These are phyloP conservation scores for Recurvirostra avosetta DNA, from an alignment of 2,113 vertebrate genomes.

Conservation along the genomic window DNA sequence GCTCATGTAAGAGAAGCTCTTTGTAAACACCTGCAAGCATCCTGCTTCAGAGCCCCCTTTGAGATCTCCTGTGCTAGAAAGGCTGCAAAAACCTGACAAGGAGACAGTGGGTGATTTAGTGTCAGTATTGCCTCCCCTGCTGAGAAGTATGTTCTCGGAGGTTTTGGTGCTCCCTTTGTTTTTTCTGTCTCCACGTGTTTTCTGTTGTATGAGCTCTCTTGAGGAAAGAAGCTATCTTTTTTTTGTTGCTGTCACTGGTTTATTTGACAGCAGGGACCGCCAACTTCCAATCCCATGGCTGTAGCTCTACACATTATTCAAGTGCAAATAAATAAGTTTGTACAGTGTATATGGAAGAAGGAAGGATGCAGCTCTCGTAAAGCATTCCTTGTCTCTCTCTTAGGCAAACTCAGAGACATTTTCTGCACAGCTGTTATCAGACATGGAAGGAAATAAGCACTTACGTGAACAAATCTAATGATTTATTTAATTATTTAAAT, in stretches of 20 bases:
- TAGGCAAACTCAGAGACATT: not conserved
- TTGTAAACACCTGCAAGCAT: conserved; percentile 7
- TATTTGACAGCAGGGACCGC: not conserved
- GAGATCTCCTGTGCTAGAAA: not conserved
- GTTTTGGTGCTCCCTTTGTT: not conserved
- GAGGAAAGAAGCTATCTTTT: not conserved
- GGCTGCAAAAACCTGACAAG: not conserved
- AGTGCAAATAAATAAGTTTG: not conserved
- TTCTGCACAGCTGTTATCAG: not conserved
- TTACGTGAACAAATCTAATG: not conserved
- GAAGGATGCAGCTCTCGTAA: not conserved
- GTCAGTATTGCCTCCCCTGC: not conserved
- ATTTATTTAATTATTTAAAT: not conserved
- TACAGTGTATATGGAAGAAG: not conserved
- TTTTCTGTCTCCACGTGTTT: not conserved
- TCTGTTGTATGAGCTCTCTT: not conserved
- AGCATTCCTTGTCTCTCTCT: not conserved
- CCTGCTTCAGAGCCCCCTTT: not conserved
- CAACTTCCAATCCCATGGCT: not conserved
- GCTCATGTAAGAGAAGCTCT: not conserved
- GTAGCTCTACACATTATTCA: not conserved
- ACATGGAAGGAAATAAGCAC: not conserved
- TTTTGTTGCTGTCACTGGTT: not conserved
- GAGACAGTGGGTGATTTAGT: conserved; percentile 10
- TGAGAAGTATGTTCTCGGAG: not conserved